A percentile compares a stretch with the other conserved stretches of the same genome.
These are phyloP conservation scores for Thinocorus orbignyianus DNA, from an alignment of 2,113 vertebrate species.

Conservation along the genomic window DNA sequence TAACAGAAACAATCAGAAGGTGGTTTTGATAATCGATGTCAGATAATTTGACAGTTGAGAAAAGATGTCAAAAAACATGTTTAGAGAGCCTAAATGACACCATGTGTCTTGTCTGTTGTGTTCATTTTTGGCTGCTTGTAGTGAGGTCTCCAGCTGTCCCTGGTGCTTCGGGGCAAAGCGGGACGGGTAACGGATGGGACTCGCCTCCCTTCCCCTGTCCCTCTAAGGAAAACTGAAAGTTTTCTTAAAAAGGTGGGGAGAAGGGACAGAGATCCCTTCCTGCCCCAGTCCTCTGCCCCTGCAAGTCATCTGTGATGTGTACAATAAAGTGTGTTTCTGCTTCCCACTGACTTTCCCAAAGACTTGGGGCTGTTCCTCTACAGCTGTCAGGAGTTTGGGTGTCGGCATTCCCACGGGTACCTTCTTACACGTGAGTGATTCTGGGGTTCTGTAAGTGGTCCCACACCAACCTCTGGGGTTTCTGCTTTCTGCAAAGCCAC, in stretches of 20 bases:
- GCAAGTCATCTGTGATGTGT: not conserved
- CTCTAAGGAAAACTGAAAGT: not conserved
- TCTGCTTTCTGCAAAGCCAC: not conserved
- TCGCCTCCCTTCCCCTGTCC: not conserved
- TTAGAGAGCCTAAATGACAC: not conserved
- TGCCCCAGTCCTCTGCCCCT: not conserved
- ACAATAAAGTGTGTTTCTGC: not conserved
- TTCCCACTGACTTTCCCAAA: no score
- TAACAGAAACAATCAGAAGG: not conserved
- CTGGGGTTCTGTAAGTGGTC: not conserved
- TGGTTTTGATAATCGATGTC: not conserved
- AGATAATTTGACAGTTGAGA: not conserved
- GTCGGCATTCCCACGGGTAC: rapidly evolving
- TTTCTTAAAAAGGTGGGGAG: not conserved
- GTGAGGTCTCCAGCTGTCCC: not conserved
- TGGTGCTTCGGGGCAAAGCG: not conserved
- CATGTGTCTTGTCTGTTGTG: rapidly evolving
- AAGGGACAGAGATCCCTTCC: not conserved
- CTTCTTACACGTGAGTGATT: not conserved
- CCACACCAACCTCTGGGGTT: not conserved
- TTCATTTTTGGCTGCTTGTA: not conserved
- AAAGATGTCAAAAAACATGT: not conserved
- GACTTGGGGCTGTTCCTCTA: rapidly evolving
- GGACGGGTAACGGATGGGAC: not conserved
- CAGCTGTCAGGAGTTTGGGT: rapidly evolving